Conservation (phyloP, 2,113 vertebrate genomes). For the Cyanocitta stelleri region DNA sequence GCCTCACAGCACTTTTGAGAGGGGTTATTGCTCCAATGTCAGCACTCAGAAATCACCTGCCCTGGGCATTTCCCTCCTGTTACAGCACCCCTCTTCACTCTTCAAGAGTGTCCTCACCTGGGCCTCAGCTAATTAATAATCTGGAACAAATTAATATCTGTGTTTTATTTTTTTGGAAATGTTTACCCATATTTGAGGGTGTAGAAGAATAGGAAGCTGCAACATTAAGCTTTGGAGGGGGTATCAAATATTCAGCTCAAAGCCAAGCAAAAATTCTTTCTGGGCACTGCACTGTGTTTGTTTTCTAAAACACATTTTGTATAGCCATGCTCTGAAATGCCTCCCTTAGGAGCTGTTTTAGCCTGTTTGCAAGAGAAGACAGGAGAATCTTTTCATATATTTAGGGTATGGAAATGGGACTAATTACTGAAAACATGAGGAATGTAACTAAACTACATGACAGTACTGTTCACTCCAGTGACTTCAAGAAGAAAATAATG, state of each 20-base stretch:
- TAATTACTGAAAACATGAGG: not conserved
- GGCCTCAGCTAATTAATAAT: not conserved
- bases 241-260: not conserved
- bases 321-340: not conserved
- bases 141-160: not conserved
- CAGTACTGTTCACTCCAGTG: not conserved
- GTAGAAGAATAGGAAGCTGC: not conserved
- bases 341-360: not conserved
- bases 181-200: rapidly evolving
- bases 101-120: not conserved
- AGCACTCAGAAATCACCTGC: rapidly evolving
- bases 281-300: not conserved
- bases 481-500: not conserved
- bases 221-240: not conserved
- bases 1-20: rapidly evolving
- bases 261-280: not conserved
- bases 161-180: too few species aligned
- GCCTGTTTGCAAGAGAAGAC: not conserved
- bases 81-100: not conserved
- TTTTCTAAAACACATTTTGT: not conserved
- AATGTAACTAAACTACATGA: not conserved
- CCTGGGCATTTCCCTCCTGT: not conserved
- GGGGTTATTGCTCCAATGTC: not conserved
- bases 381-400: not conserved
- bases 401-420: not conserved